phyloP scores from a whole-genome alignment of 2,797 vertebrate species.

The Rhyacichthys aspro region DNA sequence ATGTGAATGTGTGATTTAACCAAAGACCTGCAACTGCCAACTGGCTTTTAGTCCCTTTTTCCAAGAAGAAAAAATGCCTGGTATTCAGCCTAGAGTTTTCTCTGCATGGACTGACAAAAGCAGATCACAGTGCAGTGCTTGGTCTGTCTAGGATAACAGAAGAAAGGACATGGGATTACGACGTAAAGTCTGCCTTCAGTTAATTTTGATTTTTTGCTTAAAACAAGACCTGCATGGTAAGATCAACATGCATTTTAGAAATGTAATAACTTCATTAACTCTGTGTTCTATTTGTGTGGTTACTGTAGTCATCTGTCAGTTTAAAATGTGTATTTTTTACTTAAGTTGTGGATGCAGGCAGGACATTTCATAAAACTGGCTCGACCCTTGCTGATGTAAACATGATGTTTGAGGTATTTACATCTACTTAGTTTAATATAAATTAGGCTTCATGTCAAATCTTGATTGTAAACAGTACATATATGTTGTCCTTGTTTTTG shows the following conservation, averaged over 20 bases:
- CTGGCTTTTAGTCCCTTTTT: conserved; percentile 69
- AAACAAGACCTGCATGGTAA: conserved; percentile 56
- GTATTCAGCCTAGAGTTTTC: conserved; percentile 48
- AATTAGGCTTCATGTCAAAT: not conserved
- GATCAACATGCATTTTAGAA: conserved; percentile 17
- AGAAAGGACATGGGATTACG: conserved; percentile 27
- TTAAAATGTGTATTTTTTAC: conserved; percentile 9
- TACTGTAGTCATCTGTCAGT: not conserved
- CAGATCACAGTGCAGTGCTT: conserved; percentile 18
- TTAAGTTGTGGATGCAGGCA: conserved; percentile 62
- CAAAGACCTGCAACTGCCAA: conserved; percentile 38
- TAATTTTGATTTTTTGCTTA: conserved; percentile 53
- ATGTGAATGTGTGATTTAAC: not conserved
- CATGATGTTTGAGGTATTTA: conserved; percentile 80
- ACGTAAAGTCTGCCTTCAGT: conserved; percentile 37
- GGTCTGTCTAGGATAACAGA: conserved; percentile 6
- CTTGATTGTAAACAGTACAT: not conserved
- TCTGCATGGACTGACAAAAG: conserved; percentile 26
- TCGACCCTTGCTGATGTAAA: conserved; percentile 62
- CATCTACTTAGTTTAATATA: not conserved
- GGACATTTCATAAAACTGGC: conserved; percentile 18
- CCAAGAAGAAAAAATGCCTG: conserved; percentile 64
- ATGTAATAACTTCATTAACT: too few species aligned
- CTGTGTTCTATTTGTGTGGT: too few species aligned
- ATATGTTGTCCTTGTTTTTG: not conserved